Evolutionary conservation across 2,797 vertebrate species (phyloP).

Genomic region (Phrynocephalus vlangalii): DNA sequence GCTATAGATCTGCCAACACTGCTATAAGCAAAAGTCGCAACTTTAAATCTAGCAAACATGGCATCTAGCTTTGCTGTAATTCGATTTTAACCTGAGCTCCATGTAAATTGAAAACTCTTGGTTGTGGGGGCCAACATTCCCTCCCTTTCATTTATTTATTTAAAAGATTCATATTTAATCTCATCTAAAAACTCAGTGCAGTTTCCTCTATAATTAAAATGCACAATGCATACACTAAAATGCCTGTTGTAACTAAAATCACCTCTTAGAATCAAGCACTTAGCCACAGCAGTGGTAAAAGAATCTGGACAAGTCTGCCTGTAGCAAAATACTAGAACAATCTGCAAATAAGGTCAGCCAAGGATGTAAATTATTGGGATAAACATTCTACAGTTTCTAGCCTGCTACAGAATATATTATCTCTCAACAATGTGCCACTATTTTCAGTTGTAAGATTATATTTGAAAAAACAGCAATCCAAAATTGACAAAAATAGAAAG

Average conservation of each 20-base stretch:
- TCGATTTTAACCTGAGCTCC: not conserved
- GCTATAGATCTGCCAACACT: no score
- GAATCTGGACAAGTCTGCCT: not conserved
- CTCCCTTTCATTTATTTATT: constrained; percentile 4
- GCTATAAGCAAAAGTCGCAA: not conserved
- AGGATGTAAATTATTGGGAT: not conserved
- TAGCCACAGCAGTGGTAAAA: not conserved
- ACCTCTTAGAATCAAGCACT: not conserved
- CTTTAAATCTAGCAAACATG: constrained; percentile 15
- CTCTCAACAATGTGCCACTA: not conserved
- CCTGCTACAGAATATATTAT: not conserved
- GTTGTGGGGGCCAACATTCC: not conserved
- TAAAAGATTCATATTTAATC: not conserved
- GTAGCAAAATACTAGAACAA: not conserved
- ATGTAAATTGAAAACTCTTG: constrained; percentile 1
- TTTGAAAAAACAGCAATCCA: constrained; percentile 1
- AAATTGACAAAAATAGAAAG: not conserved
- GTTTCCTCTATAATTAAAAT: constrained; percentile 15
- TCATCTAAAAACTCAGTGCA: not conserved
- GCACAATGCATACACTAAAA: constrained; percentile 4
- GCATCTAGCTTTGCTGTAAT: constrained; percentile 21
- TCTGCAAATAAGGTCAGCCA: not conserved
- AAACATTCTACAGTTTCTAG: not conserved
- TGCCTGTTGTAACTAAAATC: constrained; percentile 11
- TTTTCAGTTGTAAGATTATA: not conserved